Conservation (phyloP, 2,797 vertebrate genomes). For the Karalla daura region DNA sequence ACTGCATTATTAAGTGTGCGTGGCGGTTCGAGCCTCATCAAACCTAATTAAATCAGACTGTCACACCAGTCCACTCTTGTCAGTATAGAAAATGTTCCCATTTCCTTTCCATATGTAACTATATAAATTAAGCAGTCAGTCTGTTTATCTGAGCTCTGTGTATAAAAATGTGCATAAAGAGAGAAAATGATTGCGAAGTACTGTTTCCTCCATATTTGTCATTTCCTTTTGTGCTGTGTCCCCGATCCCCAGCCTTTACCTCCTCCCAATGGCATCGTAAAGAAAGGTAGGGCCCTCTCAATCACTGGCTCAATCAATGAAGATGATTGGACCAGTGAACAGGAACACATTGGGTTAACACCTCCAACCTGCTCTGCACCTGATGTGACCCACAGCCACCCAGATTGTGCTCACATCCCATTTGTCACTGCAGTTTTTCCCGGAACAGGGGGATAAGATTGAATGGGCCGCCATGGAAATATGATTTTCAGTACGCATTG, state of each 20-base stretch:
- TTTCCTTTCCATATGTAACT: conserved; percentile 1
- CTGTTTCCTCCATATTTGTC: conserved; percentile 18
- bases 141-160: background rate
- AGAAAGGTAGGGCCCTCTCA: conserved; percentile 72
- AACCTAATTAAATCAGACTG: conserved; percentile 90
- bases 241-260: conserved; percentile 37
- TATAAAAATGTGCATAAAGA: conserved; percentile 12
- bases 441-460: conserved; percentile 68
- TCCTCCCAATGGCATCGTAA: conserved; percentile 58
- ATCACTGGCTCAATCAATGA: conserved; percentile 81
- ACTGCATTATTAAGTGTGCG: conserved; percentile 93
- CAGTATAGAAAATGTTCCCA: conserved; percentile 62
- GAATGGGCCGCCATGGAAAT: conserved; percentile 77
- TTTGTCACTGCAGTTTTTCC: conserved; percentile 76
- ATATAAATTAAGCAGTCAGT: background rate
- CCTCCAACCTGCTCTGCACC: conserved; percentile 73
- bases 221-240: conserved; percentile 41
- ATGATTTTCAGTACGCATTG: conserved; percentile 78
- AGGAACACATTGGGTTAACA: conserved; percentile 83
- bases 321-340: conserved; percentile 84
- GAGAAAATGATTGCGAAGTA: background rate
- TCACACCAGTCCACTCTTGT: conserved; percentile 82
- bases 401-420: conserved; percentile 69
- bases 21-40: conserved; percentile 82
- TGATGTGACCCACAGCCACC: conserved; percentile 76